phyloP scores from a whole-genome alignment of 2,888 invertebrate genomes.

The Agriotes lineatus region DNA sequence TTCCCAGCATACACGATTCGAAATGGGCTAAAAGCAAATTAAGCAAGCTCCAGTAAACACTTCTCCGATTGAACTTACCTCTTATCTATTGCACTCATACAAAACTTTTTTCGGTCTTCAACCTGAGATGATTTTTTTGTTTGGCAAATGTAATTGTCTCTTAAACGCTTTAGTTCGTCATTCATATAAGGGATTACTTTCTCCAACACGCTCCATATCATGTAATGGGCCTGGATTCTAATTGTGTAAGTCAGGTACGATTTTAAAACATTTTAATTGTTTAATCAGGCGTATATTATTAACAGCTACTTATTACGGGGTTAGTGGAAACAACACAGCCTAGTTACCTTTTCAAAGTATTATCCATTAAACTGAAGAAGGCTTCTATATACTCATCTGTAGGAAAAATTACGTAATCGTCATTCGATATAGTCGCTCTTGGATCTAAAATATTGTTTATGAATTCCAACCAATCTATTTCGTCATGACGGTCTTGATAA shows the following conservation, averaged over 20 bases:
- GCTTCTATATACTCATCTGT: background rate
- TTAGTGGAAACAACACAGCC: no score
- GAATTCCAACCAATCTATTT: conserved; percentile 23
- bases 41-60: background rate
- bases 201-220: conserved; percentile 34
- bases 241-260: no score
- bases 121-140: background rate
- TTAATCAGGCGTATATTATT: no score
- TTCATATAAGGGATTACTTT: conserved; percentile 3
- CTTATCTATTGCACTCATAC: background rate
- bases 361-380: conserved; percentile 8
- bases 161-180: conserved; percentile 4
- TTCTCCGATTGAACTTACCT: background rate
- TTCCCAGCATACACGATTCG: conserved; percentile 28
- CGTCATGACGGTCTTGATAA: conserved; percentile 1
- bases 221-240: conserved; percentile 41
- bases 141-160: conserved; percentile 3
- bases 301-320: no score
- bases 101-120: conserved; percentile 18
- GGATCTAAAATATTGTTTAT: conserved; percentile 24
- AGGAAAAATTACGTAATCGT: conserved; percentile 27
- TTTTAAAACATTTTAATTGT: no score
- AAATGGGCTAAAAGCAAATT: background rate
- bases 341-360: conserved; percentile 37
- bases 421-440: background rate